phyloP scores from a whole-genome alignment of 2,113 vertebrate genomes.

The Lagenorhynchus albirostris region DNA sequence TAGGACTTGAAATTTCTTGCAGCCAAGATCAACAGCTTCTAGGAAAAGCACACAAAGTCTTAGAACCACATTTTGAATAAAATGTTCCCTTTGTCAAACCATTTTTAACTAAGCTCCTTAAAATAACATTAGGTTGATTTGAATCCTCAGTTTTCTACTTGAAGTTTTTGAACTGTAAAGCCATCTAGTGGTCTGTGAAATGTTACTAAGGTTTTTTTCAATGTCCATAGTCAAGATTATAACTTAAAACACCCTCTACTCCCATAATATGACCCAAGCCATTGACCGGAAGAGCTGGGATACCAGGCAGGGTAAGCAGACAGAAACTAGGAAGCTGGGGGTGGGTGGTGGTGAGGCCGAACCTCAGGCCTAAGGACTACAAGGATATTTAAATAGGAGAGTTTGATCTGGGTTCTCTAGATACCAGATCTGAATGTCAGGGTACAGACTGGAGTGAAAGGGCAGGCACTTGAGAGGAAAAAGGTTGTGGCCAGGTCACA shows the following conservation, averaged over 20 bases:
- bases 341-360: not conserved
- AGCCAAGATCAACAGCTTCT: slow-evolving; percentile 47
- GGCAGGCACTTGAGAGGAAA: not conserved
- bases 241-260: not conserved
- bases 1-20: slow-evolving; percentile 13
- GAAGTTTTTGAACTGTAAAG: not conserved
- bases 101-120: slow-evolving; percentile 43
- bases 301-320: not conserved
- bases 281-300: not conserved
- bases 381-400: not conserved
- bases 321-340: not conserved
- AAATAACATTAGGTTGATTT: slow-evolving; percentile 42
- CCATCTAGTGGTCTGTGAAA: not conserved
- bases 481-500: not conserved
- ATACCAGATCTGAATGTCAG: not conserved
- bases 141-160: slow-evolving; percentile 20
- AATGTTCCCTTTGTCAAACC: slow-evolving; percentile 40
- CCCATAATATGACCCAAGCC: not conserved
- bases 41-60: slow-evolving; percentile 36
- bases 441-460: not conserved
- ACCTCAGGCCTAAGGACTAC: not conserved
- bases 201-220: not conserved
- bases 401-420: not conserved
- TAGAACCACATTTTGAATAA: slow-evolving; percentile 35
- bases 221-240: not conserved